A percentile compares a stretch with the other conserved stretches of the same genome.
Evolutionary conservation across 1,140 invertebrate species (phyloP).

Genomic region (Euura lappo): DNA sequence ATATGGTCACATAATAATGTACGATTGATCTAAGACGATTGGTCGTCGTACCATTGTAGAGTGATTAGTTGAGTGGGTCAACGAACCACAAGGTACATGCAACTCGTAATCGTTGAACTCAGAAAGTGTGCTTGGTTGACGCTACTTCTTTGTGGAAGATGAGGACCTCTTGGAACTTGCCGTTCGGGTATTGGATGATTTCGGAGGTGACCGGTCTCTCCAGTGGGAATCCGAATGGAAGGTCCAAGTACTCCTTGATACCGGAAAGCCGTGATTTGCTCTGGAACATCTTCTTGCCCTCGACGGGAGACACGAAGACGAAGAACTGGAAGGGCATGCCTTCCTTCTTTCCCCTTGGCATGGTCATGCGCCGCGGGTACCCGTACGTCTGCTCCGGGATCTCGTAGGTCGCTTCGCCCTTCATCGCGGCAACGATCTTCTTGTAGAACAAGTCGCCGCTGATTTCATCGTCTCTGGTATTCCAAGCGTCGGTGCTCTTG

Average conservation of each 20-base stretch:
- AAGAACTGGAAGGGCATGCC: conserved; percentile 43
- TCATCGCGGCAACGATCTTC: conserved; percentile 28
- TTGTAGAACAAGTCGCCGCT: conserved; percentile 42
- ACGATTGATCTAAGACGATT: no score
- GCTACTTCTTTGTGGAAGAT: conserved; percentile 54
- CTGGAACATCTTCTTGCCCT: neutral
- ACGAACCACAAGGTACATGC: no score
- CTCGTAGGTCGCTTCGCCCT: conserved; percentile 8
- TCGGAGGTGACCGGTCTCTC: neutral
- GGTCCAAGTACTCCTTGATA: conserved; percentile 33
- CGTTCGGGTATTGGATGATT: neutral
- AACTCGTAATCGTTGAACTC: neutral
- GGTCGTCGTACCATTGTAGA: no score
- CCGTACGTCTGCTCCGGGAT: conserved; percentile 23
- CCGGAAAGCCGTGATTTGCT: conserved; percentile 32
- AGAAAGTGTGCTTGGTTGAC: conserved; percentile 39
- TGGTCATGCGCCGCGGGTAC: conserved; percentile 43
- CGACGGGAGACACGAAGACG: conserved; percentile 37
- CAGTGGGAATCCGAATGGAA: conserved; percentile 40
- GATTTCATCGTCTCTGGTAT: conserved; percentile 43
- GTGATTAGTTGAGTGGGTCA: no score
- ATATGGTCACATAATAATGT: no score
- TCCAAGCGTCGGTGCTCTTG: conserved; percentile 52
- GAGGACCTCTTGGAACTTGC: conserved; percentile 57
- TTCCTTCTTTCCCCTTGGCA: conserved; percentile 43